A percentile compares a stretch with the other conserved stretches of the same genome.
phyloP scores from a whole-genome alignment of 2,113 vertebrate species.

The Cynocephalus volans region DNA sequence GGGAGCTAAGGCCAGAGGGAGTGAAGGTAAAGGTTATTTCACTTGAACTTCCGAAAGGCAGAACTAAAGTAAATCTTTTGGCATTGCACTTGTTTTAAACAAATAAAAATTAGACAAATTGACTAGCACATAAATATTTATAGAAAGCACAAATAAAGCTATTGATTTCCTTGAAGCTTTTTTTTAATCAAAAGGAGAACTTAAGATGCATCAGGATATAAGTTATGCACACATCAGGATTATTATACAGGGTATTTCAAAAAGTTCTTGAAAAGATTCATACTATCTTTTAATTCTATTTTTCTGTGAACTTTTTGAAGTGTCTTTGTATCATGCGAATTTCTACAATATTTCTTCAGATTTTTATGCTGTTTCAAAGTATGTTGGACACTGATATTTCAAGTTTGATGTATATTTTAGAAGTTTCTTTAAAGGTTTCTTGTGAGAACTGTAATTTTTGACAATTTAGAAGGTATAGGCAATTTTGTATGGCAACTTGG shows the following conservation, averaged over 20 bases:
- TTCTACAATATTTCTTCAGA: conserved; percentile 31
- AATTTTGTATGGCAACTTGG: not conserved
- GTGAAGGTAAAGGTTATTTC: conserved; percentile 26
- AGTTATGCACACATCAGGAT: not conserved
- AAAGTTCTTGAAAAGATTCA: no score
- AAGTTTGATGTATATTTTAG: conserved; percentile 26
- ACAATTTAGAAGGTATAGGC: not conserved
- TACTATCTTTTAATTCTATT: no score
- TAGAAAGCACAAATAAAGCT: conserved; percentile 86
- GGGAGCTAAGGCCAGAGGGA: rapidly evolving
- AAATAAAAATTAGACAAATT: conserved; percentile 84
- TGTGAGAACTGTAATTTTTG: not conserved
- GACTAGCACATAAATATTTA: conserved; percentile 84
- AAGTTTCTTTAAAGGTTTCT: not conserved
- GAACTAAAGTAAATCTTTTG: conserved; percentile 68
- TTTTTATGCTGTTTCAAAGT: conserved; percentile 65
- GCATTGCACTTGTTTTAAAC: conserved; percentile 80
- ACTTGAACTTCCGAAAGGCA: conserved; percentile 24
- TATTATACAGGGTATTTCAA: not conserved
- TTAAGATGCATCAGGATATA: conserved; percentile 73
- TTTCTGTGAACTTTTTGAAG: no score
- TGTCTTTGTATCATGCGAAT: not conserved
- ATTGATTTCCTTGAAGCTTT: conserved; percentile 78
- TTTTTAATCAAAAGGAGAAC: conserved; percentile 59
- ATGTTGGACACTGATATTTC: conserved; percentile 53